Percentiles rank a stretch among this genome's conserved stretches.
Evolutionary conservation across 2,888 invertebrate species (phyloP).

Genomic region (Sphinx pinastri): DNA sequence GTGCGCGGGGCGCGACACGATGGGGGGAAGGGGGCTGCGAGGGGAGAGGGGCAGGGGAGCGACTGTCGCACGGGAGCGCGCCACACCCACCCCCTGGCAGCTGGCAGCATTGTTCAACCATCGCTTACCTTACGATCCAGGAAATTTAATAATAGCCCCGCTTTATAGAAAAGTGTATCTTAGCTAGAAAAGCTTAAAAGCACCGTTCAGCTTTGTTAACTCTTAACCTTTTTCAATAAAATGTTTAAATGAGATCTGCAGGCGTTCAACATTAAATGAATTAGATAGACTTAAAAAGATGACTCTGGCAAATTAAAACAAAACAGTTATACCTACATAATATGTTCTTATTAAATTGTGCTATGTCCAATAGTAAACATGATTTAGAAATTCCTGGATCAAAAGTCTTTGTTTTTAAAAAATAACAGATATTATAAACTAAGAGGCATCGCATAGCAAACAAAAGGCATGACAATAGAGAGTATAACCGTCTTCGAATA

Average conservation of each 20-base stretch:
- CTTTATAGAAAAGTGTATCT: conserved; percentile 53
- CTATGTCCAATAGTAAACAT: too few relatives aligned
- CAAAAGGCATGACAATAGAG: conserved; percentile 53
- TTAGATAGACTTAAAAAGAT: too few relatives aligned
- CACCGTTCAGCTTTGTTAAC: not conserved
- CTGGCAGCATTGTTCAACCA: conserved; percentile 57
- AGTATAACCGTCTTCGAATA: conserved; percentile 76
- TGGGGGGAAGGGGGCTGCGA: conserved; percentile 32
- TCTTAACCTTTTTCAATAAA: too few relatives aligned
- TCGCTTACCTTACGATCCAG: conserved; percentile 57
- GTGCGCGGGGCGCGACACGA: conserved; percentile 36
- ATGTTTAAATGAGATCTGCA: too few relatives aligned
- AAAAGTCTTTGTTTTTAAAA: too few relatives aligned
- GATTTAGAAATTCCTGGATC: too few relatives aligned
- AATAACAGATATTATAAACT: conserved; percentile 15
- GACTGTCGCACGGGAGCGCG: conserved; percentile 38
- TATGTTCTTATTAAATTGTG: too few relatives aligned
- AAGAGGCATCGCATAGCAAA: conserved; percentile 38
- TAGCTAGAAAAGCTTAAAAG: conserved; percentile 35
- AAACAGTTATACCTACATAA: too few relatives aligned
- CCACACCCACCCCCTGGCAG: conserved; percentile 69
- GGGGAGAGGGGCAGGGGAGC: conserved; percentile 39
- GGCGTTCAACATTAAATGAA: too few relatives aligned
- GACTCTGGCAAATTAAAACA: too few relatives aligned
- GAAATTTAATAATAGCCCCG: conserved; percentile 61